Evolutionary conservation across 2,888 invertebrate genomes (phyloP).

Genomic region (Aromia moschata): DNA sequence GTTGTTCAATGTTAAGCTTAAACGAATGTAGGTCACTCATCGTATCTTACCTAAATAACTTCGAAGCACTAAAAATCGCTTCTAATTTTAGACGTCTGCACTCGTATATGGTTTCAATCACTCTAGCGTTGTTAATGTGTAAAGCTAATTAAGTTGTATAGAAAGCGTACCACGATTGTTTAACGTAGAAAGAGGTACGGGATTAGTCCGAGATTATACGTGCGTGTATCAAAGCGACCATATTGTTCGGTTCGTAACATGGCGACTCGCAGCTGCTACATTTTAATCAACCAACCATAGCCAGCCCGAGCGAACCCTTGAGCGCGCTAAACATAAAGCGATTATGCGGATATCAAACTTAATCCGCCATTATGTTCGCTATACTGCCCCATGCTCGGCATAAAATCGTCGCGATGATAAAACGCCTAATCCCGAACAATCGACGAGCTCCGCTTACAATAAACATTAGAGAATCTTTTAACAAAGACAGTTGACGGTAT

Average conservation of each 20-base stretch:
- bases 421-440: slow-evolving; percentile 38
- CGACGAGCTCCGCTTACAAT: slow-evolving; percentile 31
- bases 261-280: slow-evolving; percentile 40
- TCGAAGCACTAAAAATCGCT: too few relatives aligned
- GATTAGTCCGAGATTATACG: too few relatives aligned
- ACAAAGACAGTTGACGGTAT: slow-evolving; percentile 35
- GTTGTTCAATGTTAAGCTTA: too few relatives aligned
- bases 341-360: slow-evolving; percentile 48
- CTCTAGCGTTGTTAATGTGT: too few relatives aligned
- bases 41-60: too few relatives aligned
- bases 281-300: slow-evolving; percentile 35
- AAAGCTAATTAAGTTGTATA: too few relatives aligned
- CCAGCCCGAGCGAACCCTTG: slow-evolving; percentile 26
- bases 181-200: too few relatives aligned
- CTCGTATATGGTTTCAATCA: too few relatives aligned
- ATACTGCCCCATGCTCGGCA: slow-evolving; percentile 26
- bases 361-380: slow-evolving; percentile 45
- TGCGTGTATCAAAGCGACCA: neutral
- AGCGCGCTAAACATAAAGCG: slow-evolving; percentile 38
- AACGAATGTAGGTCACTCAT: too few relatives aligned
- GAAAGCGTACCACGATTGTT: too few relatives aligned
- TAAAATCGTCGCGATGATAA: slow-evolving; percentile 35
- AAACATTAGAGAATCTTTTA: slow-evolving; percentile 16
- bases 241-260: slow-evolving; percentile 29
- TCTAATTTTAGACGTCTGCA: too few relatives aligned